Percentiles rank a stretch among this genome's conserved stretches.
Evolutionary conservation across 2,113 vertebrate genomes (phyloP).

Genomic region (Crotalus helleri): DNA sequence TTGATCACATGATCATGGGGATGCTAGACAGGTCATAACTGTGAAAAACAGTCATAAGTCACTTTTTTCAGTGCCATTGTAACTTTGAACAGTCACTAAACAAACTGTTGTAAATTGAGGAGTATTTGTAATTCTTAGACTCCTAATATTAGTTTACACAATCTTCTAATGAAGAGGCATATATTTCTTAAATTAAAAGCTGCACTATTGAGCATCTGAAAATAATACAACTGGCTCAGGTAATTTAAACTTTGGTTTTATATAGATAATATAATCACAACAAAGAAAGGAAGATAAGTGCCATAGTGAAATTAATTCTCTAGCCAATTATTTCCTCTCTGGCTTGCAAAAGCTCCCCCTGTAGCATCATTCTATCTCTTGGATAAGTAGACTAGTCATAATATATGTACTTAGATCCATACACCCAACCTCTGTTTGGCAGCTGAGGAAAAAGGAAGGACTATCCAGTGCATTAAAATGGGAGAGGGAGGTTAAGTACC

Average conservation of each 20-base stretch:
- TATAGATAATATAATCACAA: background rate
- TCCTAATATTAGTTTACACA: background rate
- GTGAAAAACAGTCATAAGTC: no score
- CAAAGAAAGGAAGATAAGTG: background rate
- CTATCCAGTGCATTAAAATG: background rate
- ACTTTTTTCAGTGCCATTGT: no score
- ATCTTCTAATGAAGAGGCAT: background rate
- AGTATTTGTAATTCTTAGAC: background rate
- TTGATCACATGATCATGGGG: no score
- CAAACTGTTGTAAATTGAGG: no score
- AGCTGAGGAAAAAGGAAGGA: background rate
- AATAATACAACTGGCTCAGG: background rate
- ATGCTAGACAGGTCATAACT: no score
- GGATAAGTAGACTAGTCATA: background rate
- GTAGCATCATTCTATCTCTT: background rate
- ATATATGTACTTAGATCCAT: background rate
- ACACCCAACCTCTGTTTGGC: background rate
- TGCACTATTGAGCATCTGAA: background rate
- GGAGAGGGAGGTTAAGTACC: background rate
- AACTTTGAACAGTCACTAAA: no score
- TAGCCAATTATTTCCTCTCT: background rate
- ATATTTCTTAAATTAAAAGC: background rate
- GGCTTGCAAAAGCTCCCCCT: background rate
- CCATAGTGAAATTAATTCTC: background rate
- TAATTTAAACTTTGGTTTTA: background rate